Percentiles rank a stretch among this genome's conserved stretches.
phyloP scores from a whole-genome alignment of 2,113 vertebrate genomes.

The Passer domesticus region DNA sequence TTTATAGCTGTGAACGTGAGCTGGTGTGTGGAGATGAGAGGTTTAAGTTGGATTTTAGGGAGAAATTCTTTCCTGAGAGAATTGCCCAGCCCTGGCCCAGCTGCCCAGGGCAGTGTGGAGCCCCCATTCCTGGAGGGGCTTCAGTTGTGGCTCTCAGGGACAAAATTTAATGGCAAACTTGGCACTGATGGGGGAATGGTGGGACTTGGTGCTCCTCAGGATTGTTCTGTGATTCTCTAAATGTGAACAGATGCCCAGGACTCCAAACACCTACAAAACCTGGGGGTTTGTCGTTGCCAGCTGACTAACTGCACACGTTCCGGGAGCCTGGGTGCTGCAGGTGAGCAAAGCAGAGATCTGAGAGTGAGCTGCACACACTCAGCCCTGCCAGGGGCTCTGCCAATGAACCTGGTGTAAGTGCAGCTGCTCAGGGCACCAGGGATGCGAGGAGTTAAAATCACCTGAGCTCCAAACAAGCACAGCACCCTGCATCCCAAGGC shows the following conservation, averaged over 20 bases:
- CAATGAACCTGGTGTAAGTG: not conserved
- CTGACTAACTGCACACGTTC: not conserved
- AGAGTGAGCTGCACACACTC: not conserved
- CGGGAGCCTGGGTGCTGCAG: not conserved
- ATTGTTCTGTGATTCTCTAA: not conserved
- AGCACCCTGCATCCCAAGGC: not conserved
- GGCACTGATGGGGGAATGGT: not conserved
- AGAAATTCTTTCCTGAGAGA: not conserved
- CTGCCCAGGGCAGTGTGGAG: not conserved
- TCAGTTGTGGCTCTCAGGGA: accelerated
- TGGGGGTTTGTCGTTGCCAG: accelerated
- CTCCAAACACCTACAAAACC: not conserved
- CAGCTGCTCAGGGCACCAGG: not conserved
- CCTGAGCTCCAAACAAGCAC: not conserved
- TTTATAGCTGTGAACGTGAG: accelerated
- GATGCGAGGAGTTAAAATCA: not conserved
- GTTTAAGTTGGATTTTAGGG: not conserved
- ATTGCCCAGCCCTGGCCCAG: not conserved
- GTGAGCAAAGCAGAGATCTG: not conserved
- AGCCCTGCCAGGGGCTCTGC: not conserved
- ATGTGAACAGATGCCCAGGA: not conserved
- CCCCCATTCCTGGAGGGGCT: not conserved
- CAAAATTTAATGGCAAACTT: not conserved
- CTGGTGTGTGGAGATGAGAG: not conserved
- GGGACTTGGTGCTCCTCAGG: not conserved